Evolutionary conservation across 2,888 invertebrate genomes (phyloP), one percentile per base, ranked within the genome.

Genomic region (Sarcophaga subvicina): DNA sequence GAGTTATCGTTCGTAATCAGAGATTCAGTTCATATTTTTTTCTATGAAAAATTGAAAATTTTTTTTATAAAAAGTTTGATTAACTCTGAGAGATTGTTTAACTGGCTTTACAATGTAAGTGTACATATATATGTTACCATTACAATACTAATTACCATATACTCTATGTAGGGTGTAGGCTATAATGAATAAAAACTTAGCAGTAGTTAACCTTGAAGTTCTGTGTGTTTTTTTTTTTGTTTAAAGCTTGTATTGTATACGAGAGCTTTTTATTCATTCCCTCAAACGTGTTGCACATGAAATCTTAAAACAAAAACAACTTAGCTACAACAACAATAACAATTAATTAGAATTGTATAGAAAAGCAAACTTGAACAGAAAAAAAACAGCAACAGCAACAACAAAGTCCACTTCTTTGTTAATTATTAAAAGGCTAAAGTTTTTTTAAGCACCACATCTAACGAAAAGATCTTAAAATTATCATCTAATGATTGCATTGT

Each of bases 191-290:
- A 66, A 66, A 66, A 62, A 73, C 45, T 67, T 54, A 82, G 76
- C 63, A 77, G 72, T 83, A 60, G 86, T 86, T 86, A 86, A 86
- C 86, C 86, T 86, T 86, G 86, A 83, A 86, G 83, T 86, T 77
- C 62, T 54, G 14, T 1, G 14, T 54, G 0, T 2, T 54, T 0
- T 54, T 54, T 54, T 60, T 54, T 54, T 54, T 14, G 12, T 54
- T 60, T 77, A 60, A 45, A 80, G 80, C 77, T 86, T 67, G 72
- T 77, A 14, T 54, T 80, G 69, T 73, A 80, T 63, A 69, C 69
- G 76, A 86, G 80, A 80, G 80, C 83, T 76, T 80, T 71, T 70
- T 80, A 17, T 83, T 64, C 80, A 17, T 83, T 64, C 80, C 73
- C 80, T 10, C 80, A 63, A 83, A 80, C 69, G 80, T 72, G 77